These are phyloP conservation scores for Leptopilina drosophilae DNA, from an alignment of 2,888 invertebrate species.

Conservation along the genomic window DNA sequence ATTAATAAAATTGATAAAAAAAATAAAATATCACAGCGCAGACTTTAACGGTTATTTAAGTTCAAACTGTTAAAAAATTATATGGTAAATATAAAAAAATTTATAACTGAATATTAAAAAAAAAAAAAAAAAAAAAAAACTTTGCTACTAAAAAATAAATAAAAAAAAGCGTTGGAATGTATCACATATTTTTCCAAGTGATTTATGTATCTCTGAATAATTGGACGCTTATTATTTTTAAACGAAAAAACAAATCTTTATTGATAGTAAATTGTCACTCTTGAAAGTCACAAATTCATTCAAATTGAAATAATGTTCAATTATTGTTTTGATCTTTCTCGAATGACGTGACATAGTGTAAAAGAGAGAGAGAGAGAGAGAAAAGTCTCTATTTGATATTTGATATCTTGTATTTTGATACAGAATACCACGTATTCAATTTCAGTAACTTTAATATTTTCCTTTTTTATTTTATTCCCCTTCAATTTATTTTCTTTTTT, in stretches of 20 bases:
- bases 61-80: too few relatives aligned
- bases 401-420: neutral
- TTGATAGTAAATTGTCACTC: neutral
- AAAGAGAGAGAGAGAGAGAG: neutral
- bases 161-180: too few relatives aligned
- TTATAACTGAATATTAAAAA: too few relatives aligned
- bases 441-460: neutral
- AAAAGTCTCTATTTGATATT: neutral
- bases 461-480: too few relatives aligned
- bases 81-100: too few relatives aligned
- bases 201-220: neutral
- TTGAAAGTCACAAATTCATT: neutral
- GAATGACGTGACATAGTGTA: neutral
- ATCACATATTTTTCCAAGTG: neutral
- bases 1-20: too few relatives aligned
- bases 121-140: too few relatives aligned
- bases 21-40: too few relatives aligned
- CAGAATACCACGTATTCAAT: neutral
- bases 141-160: too few relatives aligned
- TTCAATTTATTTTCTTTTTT: too few relatives aligned
- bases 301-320: neutral
- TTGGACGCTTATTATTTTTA: conserved; percentile 7
- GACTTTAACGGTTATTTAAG: too few relatives aligned
- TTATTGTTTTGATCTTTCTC: neutral
- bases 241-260: neutral